Evolutionary conservation across 2,797 vertebrate genomes (phyloP).

Genomic region (Decapterus maruadsi): DNA sequence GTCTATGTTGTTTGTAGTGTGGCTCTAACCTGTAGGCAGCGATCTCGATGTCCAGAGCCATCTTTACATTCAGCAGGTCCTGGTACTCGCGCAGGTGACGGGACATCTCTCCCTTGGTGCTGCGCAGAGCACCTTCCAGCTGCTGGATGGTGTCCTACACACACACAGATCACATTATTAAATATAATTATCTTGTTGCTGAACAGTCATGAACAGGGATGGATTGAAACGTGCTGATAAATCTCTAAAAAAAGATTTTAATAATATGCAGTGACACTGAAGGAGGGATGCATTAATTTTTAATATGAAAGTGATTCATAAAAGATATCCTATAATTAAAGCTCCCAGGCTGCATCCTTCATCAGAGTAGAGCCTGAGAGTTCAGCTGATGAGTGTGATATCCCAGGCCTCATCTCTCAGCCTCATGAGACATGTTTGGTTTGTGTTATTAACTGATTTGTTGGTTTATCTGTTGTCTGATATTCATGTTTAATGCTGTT

Average conservation of each 20-base stretch:
- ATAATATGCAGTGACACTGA: not conserved
- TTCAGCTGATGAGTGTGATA: not conserved
- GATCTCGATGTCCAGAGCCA: slow-evolving; percentile 90
- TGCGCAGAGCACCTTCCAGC: slow-evolving; percentile 83
- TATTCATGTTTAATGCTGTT: not conserved
- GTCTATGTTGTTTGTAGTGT: not conserved
- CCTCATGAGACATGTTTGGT: not conserved
- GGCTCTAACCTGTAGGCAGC: slow-evolving; percentile 87
- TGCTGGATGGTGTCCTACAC: slow-evolving; percentile 85
- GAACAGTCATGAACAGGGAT: not conserved
- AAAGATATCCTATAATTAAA: slow-evolving; percentile 6
- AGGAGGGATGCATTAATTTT: not conserved
- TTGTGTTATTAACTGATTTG: not conserved
- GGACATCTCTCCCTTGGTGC: slow-evolving; percentile 88
- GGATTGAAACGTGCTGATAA: not conserved
- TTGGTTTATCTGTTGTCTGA: not conserved
- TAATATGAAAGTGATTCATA: not conserved
- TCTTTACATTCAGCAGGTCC: slow-evolving; percentile 89
- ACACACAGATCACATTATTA: slow-evolving; percentile 1
- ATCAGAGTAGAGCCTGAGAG: slow-evolving; percentile 2
- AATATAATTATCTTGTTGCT: not conserved
- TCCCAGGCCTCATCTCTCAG: not conserved
- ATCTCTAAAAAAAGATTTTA: not conserved
- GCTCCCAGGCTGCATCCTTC: not conserved
- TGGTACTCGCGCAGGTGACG: slow-evolving; percentile 89